Conservation (phyloP, 2,797 vertebrate genomes). For the Menidia menidia region DNA sequence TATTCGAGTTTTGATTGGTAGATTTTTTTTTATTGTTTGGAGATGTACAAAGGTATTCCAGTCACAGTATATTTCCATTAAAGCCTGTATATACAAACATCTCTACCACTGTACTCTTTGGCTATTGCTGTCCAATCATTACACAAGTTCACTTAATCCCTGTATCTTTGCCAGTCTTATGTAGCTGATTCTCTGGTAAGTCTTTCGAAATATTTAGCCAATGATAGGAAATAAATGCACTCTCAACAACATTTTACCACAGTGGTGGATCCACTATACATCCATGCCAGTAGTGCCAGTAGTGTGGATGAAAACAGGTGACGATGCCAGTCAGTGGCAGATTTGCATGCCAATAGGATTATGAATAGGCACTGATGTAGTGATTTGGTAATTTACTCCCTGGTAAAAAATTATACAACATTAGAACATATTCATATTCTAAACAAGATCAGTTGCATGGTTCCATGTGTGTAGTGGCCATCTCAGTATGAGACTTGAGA, state of each 20-base stretch:
- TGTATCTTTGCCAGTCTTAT: conserved; percentile 41
- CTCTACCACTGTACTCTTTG: not conserved
- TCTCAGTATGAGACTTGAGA: conserved; percentile 13
- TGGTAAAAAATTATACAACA: conserved; percentile 5
- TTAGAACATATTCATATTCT: conserved; percentile 27
- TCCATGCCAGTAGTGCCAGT: conserved; percentile 39
- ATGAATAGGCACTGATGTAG: conserved; percentile 65
- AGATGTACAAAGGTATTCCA: conserved; percentile 48
- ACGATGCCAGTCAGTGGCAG: conserved; percentile 59
- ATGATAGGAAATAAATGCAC: conserved; percentile 19
- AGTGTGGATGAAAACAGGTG: conserved; percentile 39
- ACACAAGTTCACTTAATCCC: conserved; percentile 1
- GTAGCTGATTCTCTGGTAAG: conserved; percentile 54
- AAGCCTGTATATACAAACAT: conserved; percentile 8
- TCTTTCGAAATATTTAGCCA: conserved; percentile 7
- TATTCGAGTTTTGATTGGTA: conserved; percentile 42
- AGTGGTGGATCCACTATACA: conserved; percentile 37
- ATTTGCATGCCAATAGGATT: conserved; percentile 66
- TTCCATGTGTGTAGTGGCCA: conserved; percentile 12
- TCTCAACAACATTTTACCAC: conserved; percentile 35
- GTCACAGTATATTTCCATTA: conserved; percentile 34
- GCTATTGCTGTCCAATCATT: not conserved
- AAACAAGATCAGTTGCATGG: conserved; percentile 33
- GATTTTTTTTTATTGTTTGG: conserved; percentile 14
- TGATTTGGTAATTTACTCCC: conserved; percentile 58